These are phyloP conservation scores for Oreochromis mossambicus DNA, from an alignment of 2,797 vertebrate species.

Conservation along the genomic window DNA sequence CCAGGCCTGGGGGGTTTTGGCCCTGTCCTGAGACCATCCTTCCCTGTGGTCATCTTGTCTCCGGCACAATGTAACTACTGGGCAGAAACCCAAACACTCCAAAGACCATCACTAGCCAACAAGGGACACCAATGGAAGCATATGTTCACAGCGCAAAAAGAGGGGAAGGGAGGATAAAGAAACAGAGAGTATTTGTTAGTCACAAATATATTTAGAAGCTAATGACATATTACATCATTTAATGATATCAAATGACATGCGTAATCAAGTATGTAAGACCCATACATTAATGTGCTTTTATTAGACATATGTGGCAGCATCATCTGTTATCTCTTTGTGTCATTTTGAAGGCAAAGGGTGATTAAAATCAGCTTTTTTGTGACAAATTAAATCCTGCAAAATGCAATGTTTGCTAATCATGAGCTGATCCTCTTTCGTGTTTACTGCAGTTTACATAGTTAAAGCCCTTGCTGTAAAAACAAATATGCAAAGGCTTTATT, in stretches of 20 bases:
- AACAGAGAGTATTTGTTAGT: background rate
- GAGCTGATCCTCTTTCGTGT: background rate
- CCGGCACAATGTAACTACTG: conserved; percentile 56
- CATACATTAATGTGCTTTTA: background rate
- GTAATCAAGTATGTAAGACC: background rate
- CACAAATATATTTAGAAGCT: background rate
- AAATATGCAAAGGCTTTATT: conserved; percentile 1
- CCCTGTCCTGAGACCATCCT: conserved; percentile 41
- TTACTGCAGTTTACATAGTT: background rate
- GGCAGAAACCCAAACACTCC: conserved; percentile 65
- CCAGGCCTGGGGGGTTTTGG: conserved; percentile 44
- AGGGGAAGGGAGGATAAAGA: background rate
- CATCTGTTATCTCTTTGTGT: background rate
- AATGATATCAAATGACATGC: background rate
- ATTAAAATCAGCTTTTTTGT: conserved; percentile 4
- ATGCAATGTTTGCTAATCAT: conserved; percentile 4
- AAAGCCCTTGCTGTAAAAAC: background rate
- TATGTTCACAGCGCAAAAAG: conserved; percentile 45
- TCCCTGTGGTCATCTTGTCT: conserved; percentile 65
- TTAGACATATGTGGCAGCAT: background rate
- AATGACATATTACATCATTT: background rate
- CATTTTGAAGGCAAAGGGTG: background rate
- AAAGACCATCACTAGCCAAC: conserved; percentile 52
- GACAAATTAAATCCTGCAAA: conserved; percentile 13
- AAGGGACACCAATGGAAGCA: conserved; percentile 49